These are phyloP conservation scores for Actenoides lindsayi DNA, from an alignment of 2,113 vertebrate genomes.

Conservation along the genomic window DNA sequence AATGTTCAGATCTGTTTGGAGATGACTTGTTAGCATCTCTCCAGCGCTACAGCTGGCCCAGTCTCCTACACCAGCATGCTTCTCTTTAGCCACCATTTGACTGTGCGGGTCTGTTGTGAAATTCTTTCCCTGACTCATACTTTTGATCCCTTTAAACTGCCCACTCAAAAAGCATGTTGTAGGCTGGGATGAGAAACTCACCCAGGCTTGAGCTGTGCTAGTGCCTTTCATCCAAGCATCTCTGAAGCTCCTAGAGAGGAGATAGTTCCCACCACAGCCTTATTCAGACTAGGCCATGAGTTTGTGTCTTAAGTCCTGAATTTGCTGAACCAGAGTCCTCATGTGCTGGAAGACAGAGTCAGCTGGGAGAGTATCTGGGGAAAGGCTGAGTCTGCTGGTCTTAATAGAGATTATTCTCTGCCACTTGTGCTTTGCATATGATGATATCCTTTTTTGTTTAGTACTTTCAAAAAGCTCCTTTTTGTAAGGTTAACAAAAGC, in stretches of 20 bases:
- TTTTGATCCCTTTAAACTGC: background rate
- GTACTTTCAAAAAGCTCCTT: background rate
- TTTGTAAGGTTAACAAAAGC: background rate
- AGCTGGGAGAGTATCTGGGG: background rate
- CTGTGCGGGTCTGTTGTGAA: background rate
- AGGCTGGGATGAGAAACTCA: background rate
- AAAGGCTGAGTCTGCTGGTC: background rate
- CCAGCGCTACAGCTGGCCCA: background rate
- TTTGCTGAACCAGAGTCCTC: background rate
- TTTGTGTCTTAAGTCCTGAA: background rate
- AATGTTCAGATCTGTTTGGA: background rate
- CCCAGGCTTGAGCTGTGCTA: background rate
- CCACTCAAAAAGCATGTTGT: background rate
- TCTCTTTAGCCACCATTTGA: background rate
- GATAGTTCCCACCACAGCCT: background rate
- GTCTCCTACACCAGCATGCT: background rate
- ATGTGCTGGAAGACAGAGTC: fast-evolving
- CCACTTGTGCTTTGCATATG: background rate
- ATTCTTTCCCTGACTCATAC: constrained; percentile 3
- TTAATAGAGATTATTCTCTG: background rate
- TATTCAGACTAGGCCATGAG: background rate
- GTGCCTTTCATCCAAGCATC: background rate
- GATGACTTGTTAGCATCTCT: background rate
- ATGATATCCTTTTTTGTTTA: background rate
- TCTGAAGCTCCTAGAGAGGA: background rate